A percentile compares a stretch with the other conserved stretches of the same genome.
These are phyloP conservation scores for Drosophila virilis DNA, from an alignment of 1,140 invertebrate genomes.

Conservation along the genomic window DNA sequence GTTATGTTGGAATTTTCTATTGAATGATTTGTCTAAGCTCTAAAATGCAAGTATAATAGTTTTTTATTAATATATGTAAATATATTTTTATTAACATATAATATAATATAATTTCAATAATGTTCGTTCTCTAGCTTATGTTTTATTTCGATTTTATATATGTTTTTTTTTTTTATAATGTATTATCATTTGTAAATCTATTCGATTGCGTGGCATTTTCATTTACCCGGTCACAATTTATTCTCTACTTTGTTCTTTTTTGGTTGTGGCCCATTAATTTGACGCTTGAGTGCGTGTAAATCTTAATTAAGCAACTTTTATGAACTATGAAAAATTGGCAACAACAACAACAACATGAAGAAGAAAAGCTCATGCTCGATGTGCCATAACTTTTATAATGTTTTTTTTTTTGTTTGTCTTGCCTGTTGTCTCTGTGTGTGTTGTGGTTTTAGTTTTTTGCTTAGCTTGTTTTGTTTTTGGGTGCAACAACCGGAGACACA, in stretches of 20 bases:
- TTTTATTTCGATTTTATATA: too few species aligned
- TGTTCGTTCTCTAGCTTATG: too few species aligned
- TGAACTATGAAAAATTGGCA: conserved; percentile 43
- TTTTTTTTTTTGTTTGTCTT: conserved; percentile 8
- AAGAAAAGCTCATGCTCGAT: conserved; percentile 7
- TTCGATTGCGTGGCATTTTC: conserved; percentile 43
- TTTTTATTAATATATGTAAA: too few species aligned
- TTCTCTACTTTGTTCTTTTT: background rate
- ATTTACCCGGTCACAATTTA: conserved; percentile 21
- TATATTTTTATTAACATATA: too few species aligned
- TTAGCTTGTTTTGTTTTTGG: conserved; percentile 22
- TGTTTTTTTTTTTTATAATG: too few species aligned
- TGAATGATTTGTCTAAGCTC: too few species aligned
- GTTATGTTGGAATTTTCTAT: too few species aligned
- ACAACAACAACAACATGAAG: conserved; percentile 20
- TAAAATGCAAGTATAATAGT: too few species aligned
- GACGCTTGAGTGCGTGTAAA: conserved; percentile 54
- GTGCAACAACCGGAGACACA: conserved; percentile 45
- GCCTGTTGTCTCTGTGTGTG: conserved; percentile 17
- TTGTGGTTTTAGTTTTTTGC: background rate
- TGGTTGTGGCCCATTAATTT: conserved; percentile 38
- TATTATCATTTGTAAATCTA: conserved; percentile 24
- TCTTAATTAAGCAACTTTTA: conserved; percentile 62
- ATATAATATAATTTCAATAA: too few species aligned
- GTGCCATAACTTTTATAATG: conserved; percentile 30